Percentiles rank a stretch among this genome's conserved stretches.
Conservation (phyloP, 2,888 invertebrate species). For the Mystacides longicornis region DNA sequence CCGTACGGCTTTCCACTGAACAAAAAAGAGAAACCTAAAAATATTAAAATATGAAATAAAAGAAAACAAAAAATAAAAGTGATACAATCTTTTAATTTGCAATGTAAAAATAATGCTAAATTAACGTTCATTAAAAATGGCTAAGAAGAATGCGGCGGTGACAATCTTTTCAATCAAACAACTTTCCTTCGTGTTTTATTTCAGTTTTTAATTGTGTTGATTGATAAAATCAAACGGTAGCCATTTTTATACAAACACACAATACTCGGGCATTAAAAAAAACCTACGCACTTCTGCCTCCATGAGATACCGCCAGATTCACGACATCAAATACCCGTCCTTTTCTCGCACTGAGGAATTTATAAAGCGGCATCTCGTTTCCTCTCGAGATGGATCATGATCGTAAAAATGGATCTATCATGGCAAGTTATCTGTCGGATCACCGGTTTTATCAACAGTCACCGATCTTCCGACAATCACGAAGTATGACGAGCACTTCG, state of each 20-base stretch:
- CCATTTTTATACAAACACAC: background rate
- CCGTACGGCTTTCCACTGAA: too few relatives aligned
- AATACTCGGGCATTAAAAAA: background rate
- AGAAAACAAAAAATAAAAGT: too few relatives aligned
- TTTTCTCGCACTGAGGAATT: background rate
- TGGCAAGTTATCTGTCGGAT: background rate
- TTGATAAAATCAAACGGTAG: background rate
- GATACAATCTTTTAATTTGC: too few relatives aligned
- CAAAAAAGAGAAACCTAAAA: too few relatives aligned
- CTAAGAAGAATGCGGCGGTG: too few relatives aligned
- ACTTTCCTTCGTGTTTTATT: too few relatives aligned
- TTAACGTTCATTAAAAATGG: too few relatives aligned
- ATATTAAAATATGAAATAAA: too few relatives aligned
- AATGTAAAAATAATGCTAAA: too few relatives aligned
- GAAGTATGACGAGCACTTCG: background rate
- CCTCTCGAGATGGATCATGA: background rate
- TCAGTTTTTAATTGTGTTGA: too few relatives aligned
- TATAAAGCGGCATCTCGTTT: background rate
- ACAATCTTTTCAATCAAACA: too few relatives aligned
- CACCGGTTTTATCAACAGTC: background rate
- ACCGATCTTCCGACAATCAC: background rate
- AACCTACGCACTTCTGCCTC: background rate
- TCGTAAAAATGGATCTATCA: slow-evolving; percentile 1
- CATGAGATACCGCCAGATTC: background rate
- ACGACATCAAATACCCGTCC: background rate